These are phyloP conservation scores for Hoplostethus atlanticus DNA, from an alignment of 2,797 vertebrate genomes.

Conservation along the genomic window DNA sequence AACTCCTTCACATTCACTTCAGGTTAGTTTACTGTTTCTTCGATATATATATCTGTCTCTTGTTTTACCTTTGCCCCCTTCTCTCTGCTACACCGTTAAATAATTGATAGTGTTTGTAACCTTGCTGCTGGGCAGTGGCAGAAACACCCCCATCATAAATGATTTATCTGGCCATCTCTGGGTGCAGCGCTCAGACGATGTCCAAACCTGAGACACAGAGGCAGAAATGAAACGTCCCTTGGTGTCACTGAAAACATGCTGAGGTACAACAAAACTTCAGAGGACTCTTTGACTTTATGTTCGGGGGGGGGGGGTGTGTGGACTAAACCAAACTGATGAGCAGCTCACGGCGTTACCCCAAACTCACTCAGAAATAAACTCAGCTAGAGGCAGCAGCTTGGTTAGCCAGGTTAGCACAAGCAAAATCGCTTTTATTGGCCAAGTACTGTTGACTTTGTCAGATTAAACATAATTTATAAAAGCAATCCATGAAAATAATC, in stretches of 20 bases:
- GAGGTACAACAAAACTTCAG: background rate
- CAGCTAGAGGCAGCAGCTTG: too few relatives aligned
- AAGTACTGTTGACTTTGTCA: too few relatives aligned
- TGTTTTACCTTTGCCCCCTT: background rate
- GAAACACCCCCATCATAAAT: conserved; percentile 15
- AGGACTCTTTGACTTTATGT: background rate
- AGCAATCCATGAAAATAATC: too few relatives aligned
- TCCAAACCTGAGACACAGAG: background rate
- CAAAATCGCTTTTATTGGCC: too few relatives aligned
- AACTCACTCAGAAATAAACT: too few relatives aligned
- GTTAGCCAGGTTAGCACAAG: too few relatives aligned
- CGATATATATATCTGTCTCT: background rate
- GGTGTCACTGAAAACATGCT: background rate
- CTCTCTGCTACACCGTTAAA: conserved; percentile 2
- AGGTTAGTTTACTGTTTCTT: too few relatives aligned
- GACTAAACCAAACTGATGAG: too few relatives aligned
- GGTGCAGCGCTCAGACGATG: background rate
- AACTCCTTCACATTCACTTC: too few relatives aligned
- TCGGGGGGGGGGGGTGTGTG: too few relatives aligned
- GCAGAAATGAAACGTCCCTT: background rate
- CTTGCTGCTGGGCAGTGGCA: background rate
- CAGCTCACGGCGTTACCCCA: too few relatives aligned
- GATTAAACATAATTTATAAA: too few relatives aligned
- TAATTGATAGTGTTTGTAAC: conserved; percentile 29
- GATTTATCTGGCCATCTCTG: conserved; percentile 21